These are phyloP conservation scores for Tupiocoris notatus DNA, from an alignment of 2,888 invertebrate genomes.

Conservation along the genomic window DNA sequence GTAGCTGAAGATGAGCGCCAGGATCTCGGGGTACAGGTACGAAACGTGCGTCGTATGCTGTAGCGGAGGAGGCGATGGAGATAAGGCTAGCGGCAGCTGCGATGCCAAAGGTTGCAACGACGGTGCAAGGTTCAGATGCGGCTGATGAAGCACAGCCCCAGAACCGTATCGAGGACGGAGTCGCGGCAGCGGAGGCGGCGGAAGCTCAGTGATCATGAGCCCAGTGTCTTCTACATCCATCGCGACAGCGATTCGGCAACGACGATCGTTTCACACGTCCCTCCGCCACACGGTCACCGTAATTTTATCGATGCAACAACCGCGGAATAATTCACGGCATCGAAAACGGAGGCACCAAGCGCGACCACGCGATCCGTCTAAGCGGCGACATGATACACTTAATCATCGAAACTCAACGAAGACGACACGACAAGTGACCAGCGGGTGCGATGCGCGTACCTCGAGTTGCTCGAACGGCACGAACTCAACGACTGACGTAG, in stretches of 20 bases:
- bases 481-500: neutral
- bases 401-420: neutral
- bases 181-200: constrained; percentile 42
- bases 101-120: constrained; percentile 52
- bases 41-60: constrained; percentile 69
- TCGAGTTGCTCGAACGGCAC: neutral
- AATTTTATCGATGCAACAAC: no score
- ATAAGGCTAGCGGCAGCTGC: constrained; percentile 52
- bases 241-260: neutral
- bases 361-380: neutral
- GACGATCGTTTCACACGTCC: no score
- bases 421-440: neutral
- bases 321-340: no score
- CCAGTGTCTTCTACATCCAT: constrained; percentile 44
- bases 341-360: neutral
- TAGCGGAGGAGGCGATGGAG: constrained; percentile 54
- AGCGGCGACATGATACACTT: neutral
- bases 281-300: no score
- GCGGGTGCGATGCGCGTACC: neutral
- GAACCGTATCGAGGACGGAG: constrained; percentile 57
- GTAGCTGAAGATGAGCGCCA: constrained; percentile 88
- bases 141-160: constrained; percentile 55
- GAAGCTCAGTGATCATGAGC: constrained; percentile 47
- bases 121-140: constrained; percentile 53
- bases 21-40: constrained; percentile 85